These are phyloP conservation scores for Heliothis virescens DNA, from an alignment of 1,140 invertebrate genomes.

Conservation along the genomic window DNA sequence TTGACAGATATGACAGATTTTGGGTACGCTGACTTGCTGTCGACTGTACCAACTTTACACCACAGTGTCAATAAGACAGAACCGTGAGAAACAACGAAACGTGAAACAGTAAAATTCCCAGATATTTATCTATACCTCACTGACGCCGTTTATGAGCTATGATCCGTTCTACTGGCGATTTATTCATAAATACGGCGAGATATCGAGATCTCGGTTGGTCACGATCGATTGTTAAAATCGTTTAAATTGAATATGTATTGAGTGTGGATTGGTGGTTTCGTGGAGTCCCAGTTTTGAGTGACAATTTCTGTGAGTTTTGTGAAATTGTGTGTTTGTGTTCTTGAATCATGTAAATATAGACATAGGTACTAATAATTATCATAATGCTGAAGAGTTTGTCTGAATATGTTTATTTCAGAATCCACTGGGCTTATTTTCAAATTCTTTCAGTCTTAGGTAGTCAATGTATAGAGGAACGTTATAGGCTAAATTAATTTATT, in stretches of 20 bases:
- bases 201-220: slow-evolving; percentile 65
- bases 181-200: slow-evolving; percentile 70
- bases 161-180: slow-evolving; percentile 60
- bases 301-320: slow-evolving; percentile 10
- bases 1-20: no score
- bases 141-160: slow-evolving; percentile 59
- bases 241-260: slow-evolving; percentile 48
- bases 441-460: no score
- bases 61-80: slow-evolving; percentile 28
- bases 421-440: no score
- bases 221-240: slow-evolving; percentile 65
- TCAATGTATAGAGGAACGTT: no score
- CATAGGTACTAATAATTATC: no score
- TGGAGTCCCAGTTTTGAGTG: slow-evolving; percentile 38
- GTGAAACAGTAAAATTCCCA: slow-evolving; percentile 61
- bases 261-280: slow-evolving; percentile 22
- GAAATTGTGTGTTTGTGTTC: neutral
- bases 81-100: slow-evolving; percentile 65
- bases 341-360: no score
- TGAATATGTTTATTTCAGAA: no score
- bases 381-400: neutral
- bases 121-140: slow-evolving; percentile 52
- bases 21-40: no score
- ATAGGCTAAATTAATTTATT: no score
- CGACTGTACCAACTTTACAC: neutral